These are phyloP conservation scores for Sipunculus nudus DNA, from an alignment of 2,888 invertebrate genomes.

Conservation along the genomic window DNA sequence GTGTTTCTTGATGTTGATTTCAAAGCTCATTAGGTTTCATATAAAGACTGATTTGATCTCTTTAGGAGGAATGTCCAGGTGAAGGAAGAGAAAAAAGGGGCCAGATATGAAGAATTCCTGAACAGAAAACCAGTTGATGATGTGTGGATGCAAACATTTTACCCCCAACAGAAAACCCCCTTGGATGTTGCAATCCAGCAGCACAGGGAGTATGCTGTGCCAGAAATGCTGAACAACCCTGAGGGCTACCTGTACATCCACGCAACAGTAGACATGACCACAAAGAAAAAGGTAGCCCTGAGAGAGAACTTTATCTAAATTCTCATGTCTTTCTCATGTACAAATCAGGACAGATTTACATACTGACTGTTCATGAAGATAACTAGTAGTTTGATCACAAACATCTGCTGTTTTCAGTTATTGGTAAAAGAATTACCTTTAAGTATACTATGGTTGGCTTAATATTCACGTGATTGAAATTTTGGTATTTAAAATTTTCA, in stretches of 20 bases:
- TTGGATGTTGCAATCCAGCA: slow-evolving; percentile 46
- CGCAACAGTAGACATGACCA: slow-evolving; percentile 49
- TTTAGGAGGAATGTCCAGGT: neutral
- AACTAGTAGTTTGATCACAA: too few relatives aligned
- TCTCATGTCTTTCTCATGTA: neutral
- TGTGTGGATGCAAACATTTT: slow-evolving; percentile 53
- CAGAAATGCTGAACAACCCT: slow-evolving; percentile 54
- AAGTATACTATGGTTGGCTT: too few relatives aligned
- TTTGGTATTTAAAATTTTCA: too few relatives aligned
- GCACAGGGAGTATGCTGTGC: slow-evolving; percentile 55
- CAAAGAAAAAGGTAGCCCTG: slow-evolving; percentile 55
- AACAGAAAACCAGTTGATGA: slow-evolving; percentile 46
- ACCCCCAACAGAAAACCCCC: slow-evolving; percentile 41
- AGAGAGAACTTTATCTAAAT: neutral
- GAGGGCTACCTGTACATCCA: slow-evolving; percentile 50
- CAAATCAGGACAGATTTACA: too few relatives aligned
- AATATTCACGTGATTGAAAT: too few relatives aligned
- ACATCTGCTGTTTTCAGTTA: too few relatives aligned
- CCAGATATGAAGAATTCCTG: slow-evolving; percentile 14
- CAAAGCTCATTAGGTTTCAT: too few relatives aligned
- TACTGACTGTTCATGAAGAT: too few relatives aligned
- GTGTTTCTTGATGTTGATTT: too few relatives aligned
- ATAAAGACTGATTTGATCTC: neutral
- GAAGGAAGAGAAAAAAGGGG: slow-evolving; percentile 13
- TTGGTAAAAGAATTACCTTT: too few relatives aligned